These are phyloP conservation scores for Maniola hyperantus DNA, from an alignment of 2,888 invertebrate genomes.

Conservation along the genomic window DNA sequence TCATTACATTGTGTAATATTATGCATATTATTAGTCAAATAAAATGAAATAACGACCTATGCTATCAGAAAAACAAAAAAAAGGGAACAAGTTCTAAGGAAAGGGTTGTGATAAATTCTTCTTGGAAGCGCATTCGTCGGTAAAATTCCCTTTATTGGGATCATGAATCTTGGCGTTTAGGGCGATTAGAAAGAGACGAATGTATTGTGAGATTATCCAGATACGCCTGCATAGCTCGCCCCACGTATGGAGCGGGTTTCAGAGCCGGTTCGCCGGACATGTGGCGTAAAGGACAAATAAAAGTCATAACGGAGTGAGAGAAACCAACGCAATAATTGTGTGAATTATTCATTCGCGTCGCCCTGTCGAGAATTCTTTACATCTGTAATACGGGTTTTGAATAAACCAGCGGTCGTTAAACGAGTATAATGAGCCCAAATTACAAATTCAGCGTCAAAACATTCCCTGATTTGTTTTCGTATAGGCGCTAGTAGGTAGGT, in stretches of 20 bases:
- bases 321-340: constrained; percentile 57
- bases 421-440: constrained; percentile 32
- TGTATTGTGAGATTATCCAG: constrained; percentile 63
- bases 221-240: constrained; percentile 54
- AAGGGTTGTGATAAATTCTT: constrained; percentile 71
- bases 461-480: constrained; percentile 30
- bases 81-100: constrained; percentile 53
- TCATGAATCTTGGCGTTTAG: constrained; percentile 67
- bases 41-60: constrained; percentile 31
- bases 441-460: constrained; percentile 31
- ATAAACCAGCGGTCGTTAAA: constrained; percentile 33
- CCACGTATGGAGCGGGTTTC: constrained; percentile 54
- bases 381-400: constrained; percentile 41
- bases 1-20: too few species aligned
- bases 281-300: constrained; percentile 66
- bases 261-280: constrained; percentile 58
- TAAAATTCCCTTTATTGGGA: constrained; percentile 68
- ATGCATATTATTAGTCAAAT: constrained; percentile 19
- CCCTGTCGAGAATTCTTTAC: constrained; percentile 48
- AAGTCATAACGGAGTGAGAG: constrained; percentile 70
- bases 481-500: too few species aligned
- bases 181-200: constrained; percentile 64
- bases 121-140: constrained; percentile 68
- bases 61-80: constrained; percentile 30
- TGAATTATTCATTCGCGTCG: constrained; percentile 62